Percentiles rank a stretch among this genome's conserved stretches.
Conservation (phyloP, 2,888 invertebrate species). For the Quadriops clusia region DNA sequence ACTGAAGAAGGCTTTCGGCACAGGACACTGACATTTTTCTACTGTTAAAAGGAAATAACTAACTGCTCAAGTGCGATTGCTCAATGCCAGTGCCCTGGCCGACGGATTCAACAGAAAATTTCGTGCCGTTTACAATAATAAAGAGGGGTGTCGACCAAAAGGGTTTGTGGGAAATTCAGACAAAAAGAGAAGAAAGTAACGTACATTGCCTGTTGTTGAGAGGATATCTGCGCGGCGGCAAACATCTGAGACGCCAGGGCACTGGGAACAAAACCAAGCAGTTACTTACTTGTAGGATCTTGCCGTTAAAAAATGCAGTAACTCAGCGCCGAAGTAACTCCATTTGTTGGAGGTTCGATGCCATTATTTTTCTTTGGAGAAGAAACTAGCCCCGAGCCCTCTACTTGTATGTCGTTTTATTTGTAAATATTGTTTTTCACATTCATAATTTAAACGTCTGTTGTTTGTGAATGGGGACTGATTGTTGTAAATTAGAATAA, state of each 20-base stretch:
- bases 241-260: conserved; percentile 95
- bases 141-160: conserved; percentile 2
- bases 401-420: too few relatives aligned
- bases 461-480: too few relatives aligned
- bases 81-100: conserved; percentile 90
- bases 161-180: neutral
- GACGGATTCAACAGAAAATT: conserved; percentile 5
- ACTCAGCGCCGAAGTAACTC: too few relatives aligned
- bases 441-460: too few relatives aligned
- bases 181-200: conserved; percentile 35
- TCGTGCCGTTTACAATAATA: conserved; percentile 5
- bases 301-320: too few relatives aligned
- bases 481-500: too few relatives aligned
- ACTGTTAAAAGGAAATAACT: conserved; percentile 8
- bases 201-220: conserved; percentile 91
- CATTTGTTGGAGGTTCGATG: too few relatives aligned
- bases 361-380: too few relatives aligned
- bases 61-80: conserved; percentile 4
- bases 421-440: too few relatives aligned
- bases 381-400: too few relatives aligned
- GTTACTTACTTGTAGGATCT: conserved; percentile 26
- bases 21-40: conserved; percentile 38
- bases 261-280: conserved; percentile 62
- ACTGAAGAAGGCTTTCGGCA: conserved; percentile 13
- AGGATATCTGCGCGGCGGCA: conserved; percentile 81